Conservation (phyloP, 2,797 vertebrate genomes). For the Helostoma temminkii region DNA sequence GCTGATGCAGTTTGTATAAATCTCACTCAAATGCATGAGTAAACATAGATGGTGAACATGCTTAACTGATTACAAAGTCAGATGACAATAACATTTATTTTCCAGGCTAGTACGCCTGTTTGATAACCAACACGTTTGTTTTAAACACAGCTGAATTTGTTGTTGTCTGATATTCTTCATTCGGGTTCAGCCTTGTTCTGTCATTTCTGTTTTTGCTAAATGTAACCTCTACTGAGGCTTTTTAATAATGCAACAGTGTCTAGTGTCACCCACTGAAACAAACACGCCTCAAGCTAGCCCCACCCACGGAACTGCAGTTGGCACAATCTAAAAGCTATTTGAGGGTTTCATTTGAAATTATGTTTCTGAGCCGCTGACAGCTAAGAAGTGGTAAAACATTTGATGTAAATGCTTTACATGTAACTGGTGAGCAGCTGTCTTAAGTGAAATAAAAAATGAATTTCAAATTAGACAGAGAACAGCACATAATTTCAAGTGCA, state of each 20-base stretch:
- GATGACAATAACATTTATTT: neutral
- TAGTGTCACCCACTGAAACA: slow-evolving; percentile 67
- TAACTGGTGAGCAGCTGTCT: slow-evolving; percentile 23
- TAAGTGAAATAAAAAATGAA: slow-evolving; percentile 9
- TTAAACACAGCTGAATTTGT: slow-evolving; percentile 18
- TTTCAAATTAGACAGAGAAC: slow-evolving; percentile 14
- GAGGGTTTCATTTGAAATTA: slow-evolving; percentile 47
- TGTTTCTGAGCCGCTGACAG: slow-evolving; percentile 37
- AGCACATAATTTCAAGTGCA: slow-evolving; percentile 1
- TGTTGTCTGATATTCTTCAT: slow-evolving; percentile 29
- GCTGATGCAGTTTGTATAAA: slow-evolving; percentile 18
- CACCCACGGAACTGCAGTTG: slow-evolving; percentile 59
- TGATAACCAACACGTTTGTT: slow-evolving; percentile 3
- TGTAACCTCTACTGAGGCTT: slow-evolving; percentile 28
- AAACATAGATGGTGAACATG: neutral
- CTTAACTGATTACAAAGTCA: slow-evolving; percentile 8
- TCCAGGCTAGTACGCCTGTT: neutral
- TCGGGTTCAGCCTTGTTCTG: slow-evolving; percentile 43
- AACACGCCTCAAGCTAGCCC: slow-evolving; percentile 65
- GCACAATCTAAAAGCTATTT: slow-evolving; percentile 60
- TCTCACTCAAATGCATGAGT: slow-evolving; percentile 6
- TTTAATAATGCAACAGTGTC: slow-evolving; percentile 72
- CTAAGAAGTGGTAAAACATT: slow-evolving; percentile 20
- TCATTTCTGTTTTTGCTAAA: slow-evolving; percentile 43
- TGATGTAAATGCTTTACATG: slow-evolving; percentile 36